phyloP scores from a whole-genome alignment of 2,113 vertebrate species.

The Elachura formosa region DNA sequence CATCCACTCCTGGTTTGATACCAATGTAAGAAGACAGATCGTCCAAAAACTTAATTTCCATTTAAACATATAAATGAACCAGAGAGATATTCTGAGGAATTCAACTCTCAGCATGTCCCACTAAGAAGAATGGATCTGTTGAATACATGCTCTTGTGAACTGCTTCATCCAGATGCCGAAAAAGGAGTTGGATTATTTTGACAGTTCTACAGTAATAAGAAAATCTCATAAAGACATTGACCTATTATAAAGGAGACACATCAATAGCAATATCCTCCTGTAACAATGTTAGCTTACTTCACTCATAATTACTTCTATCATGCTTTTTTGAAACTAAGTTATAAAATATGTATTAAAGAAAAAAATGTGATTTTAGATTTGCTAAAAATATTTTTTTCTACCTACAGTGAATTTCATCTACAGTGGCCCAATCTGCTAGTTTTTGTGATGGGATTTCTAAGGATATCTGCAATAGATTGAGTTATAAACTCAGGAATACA shows the following conservation, averaged over 20 bases:
- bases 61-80: background rate
- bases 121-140: background rate
- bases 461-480: slow-evolving; percentile 4
- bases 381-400: background rate
- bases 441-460: background rate
- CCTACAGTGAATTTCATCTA: background rate
- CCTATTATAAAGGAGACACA: background rate
- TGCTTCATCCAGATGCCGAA: background rate
- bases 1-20: background rate
- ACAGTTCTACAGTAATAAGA: background rate
- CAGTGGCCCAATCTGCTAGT: background rate
- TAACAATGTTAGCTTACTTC: background rate
- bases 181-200: background rate
- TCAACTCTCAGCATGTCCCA: background rate
- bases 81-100: background rate
- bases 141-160: background rate
- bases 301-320: background rate
- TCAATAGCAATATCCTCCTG: background rate
- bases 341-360: background rate
- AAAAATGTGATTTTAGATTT: background rate
- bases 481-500: background rate
- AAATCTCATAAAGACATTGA: background rate
- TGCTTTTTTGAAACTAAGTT: background rate
- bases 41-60: background rate
- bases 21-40: background rate